Evolutionary conservation across 2,797 vertebrate species (phyloP).

Genomic region (Philypnodon macrostomus): DNA sequence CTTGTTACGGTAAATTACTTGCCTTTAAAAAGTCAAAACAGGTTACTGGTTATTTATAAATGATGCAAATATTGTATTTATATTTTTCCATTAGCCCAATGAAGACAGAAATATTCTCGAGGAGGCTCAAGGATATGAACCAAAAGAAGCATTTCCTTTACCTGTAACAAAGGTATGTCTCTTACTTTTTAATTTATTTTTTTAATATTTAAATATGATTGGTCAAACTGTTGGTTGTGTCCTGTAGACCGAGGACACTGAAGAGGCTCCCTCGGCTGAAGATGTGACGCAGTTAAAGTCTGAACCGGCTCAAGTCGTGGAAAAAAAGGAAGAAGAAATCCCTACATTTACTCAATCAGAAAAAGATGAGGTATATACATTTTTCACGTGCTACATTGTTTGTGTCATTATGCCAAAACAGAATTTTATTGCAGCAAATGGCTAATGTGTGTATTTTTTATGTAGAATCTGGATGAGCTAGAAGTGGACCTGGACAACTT

Average conservation of each 20-base stretch:
- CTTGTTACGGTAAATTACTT: slow-evolving; percentile 85
- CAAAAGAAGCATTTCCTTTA: slow-evolving; percentile 64
- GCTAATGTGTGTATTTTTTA: background rate
- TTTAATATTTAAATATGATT: too few species aligned
- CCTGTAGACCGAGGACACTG: slow-evolving; percentile 42
- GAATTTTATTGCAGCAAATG: background rate
- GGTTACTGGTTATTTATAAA: background rate
- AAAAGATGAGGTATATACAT: slow-evolving; percentile 56
- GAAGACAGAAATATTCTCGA: slow-evolving; percentile 95
- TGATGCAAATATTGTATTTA: background rate
- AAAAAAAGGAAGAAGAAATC: slow-evolving; percentile 28
- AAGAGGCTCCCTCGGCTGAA: slow-evolving; percentile 37
- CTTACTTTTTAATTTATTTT: background rate
- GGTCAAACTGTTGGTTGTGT: slow-evolving; percentile 6
- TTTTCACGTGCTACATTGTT: background rate
- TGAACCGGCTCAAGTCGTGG: slow-evolving; percentile 36
- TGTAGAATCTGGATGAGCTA: slow-evolving; percentile 80
- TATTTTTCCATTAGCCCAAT: slow-evolving; percentile 80
- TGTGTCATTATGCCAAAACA: background rate
- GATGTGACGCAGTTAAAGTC: slow-evolving; percentile 34
- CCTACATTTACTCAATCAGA: slow-evolving; percentile 33
- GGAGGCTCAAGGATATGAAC: slow-evolving; percentile 87
- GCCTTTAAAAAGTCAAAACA: background rate
- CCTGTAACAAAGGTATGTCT: slow-evolving; percentile 44
- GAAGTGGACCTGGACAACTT: slow-evolving; percentile 96